Base-by-base conservation (phyloP, 2,113 vertebrate genomes). In the Bos indicus region DNA sequence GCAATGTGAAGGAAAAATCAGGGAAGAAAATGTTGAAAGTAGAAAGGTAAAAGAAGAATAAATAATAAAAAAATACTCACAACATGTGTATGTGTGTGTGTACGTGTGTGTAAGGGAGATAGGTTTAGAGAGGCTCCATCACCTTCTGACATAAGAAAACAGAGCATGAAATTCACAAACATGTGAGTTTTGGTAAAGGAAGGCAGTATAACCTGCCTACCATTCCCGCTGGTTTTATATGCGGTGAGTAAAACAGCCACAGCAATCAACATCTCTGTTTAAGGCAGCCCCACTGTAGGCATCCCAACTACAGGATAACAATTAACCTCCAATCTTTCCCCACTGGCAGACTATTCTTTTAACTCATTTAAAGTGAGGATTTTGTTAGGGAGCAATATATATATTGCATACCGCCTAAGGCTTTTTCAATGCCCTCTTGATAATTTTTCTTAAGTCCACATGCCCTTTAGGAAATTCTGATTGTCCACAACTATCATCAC, bases 401-500 rank as follows among this genome's bases (percentile, higher is more conserved):
- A 97, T 81, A 60, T 88, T 93, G 60, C 30, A 87, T 57, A 97
- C 62, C 21, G 19, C 90, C 91, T 88, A 98, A 80, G 86, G 92
- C 86, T 88, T 85, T 94, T 97, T 96, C 87, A 98, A 97, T 93
- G 80, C 28, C 43, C 36, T 95, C 95, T 85, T 96, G 83, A 74
- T 97, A 95, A 64, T 98, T 93, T 71, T 93, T 28, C 52, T 81
- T 97, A 97, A 98, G 95, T 96, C 91, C 67, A 91, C 85, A 48
- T 98, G 94, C 94, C 95, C 74, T 91, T 93, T 83, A 97, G 92
- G 95, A 96, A 97, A 94, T 95, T 97, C 92, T 94, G 88, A 98
- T 98, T 97, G 97, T 96, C 96, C 93, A 93, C 96, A 98, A 94
- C 94, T 96, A 97, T 98, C 98, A 98, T 60, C 97, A 98, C 90